Conservation (phyloP, 2,888 invertebrate species). For the Andrena haemorrhoa region DNA sequence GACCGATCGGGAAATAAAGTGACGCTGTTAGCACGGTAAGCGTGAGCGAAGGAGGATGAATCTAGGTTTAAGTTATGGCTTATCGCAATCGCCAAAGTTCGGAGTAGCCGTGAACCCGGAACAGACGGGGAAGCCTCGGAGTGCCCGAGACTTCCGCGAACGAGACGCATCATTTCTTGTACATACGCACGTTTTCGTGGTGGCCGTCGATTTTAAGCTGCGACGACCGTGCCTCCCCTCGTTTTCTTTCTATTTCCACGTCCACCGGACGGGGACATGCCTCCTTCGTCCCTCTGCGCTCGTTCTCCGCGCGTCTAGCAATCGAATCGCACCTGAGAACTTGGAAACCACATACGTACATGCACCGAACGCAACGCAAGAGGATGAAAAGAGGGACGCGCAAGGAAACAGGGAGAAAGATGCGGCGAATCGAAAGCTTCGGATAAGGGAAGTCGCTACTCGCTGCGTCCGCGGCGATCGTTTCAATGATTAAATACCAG, state of each 20-base stretch:
- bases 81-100: slow-evolving; percentile 65
- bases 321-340: slow-evolving; percentile 6
- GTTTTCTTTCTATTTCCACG: slow-evolving; percentile 22
- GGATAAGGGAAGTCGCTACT: slow-evolving; percentile 10
- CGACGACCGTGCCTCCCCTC: slow-evolving; percentile 11
- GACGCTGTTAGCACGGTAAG: slow-evolving; percentile 9
- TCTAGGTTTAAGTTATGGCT: slow-evolving; percentile 64
- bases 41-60: slow-evolving; percentile 27
- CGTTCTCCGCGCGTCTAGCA: slow-evolving; percentile 29
- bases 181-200: slow-evolving; percentile 25
- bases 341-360: neutral
- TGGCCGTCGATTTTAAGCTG: slow-evolving; percentile 3
- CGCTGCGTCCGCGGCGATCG: slow-evolving; percentile 6
- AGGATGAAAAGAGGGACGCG: neutral
- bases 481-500: neutral
- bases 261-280: slow-evolving; percentile 1
- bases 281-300: slow-evolving; percentile 16
- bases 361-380: neutral
- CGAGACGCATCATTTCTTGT: slow-evolving; percentile 27
- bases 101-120: slow-evolving; percentile 47
- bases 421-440: neutral
- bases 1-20: neutral
- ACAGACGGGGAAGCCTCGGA: slow-evolving; percentile 35
- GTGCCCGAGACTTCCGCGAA: slow-evolving; percentile 14
- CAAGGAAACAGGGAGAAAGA: slow-evolving; percentile 2